Evolutionary conservation across 2,797 vertebrate species (phyloP).

Genomic region (Falco biarmicus): DNA sequence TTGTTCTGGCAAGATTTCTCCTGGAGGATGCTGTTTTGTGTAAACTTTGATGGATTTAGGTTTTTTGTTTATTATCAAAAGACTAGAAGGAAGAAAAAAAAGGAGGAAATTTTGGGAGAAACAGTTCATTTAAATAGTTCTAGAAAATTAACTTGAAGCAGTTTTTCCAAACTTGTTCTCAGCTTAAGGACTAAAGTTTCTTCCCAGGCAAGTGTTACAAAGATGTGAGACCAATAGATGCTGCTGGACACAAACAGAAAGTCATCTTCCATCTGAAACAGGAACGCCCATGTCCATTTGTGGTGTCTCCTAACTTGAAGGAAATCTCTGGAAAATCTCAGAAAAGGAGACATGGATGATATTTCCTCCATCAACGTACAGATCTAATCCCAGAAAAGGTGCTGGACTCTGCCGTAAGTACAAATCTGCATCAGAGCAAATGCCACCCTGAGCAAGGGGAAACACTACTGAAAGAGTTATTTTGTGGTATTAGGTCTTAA

Average conservation of each 20-base stretch:
- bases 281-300: background rate
- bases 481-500: background rate
- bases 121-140: background rate
- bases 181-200: background rate
- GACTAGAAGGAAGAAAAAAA: background rate
- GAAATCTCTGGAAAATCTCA: background rate
- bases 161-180: background rate
- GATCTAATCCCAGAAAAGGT: background rate
- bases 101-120: background rate
- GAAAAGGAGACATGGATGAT: background rate
- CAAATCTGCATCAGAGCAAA: background rate
- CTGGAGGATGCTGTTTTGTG: background rate
- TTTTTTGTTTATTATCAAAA: background rate
- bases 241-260: background rate
- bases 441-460: background rate
- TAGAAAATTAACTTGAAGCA: background rate
- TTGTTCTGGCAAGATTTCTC: slow-evolving; percentile 33
- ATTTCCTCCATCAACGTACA: background rate
- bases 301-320: background rate
- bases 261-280: background rate
- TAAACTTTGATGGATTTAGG: background rate
- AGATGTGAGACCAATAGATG: background rate
- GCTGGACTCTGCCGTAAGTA: background rate
- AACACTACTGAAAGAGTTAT: background rate
- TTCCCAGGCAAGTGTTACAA: background rate